phyloP scores from a whole-genome alignment of 2,888 invertebrate genomes.

The Entomobrya proxima region DNA sequence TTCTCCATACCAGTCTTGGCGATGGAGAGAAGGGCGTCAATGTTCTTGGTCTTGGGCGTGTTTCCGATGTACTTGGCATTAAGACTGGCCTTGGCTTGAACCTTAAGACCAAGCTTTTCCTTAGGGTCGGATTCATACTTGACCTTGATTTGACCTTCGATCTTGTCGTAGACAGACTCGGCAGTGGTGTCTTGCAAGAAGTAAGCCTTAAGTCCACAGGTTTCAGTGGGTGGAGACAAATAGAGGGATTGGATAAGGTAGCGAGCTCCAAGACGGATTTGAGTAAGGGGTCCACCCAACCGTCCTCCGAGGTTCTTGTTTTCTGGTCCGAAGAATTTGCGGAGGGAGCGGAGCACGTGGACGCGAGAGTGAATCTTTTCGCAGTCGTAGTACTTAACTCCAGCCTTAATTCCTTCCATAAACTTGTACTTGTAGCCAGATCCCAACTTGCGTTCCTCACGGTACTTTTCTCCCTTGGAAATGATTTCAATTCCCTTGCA shows the following conservation, averaged over 20 bases:
- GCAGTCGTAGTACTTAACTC: constrained; percentile 74
- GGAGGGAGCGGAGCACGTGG: constrained; percentile 71
- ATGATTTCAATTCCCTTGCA: constrained; percentile 70
- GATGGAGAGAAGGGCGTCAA: constrained; percentile 68
- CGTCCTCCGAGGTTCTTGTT: constrained; percentile 74
- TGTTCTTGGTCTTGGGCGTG: constrained; percentile 72
- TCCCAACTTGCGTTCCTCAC: constrained; percentile 73
- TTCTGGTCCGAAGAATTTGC: constrained; percentile 74
- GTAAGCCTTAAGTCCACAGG: constrained; percentile 74
- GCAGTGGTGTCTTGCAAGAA: constrained; percentile 72
- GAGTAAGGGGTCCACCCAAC: constrained; percentile 69
- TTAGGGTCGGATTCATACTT: constrained; percentile 72
- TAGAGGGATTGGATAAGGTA: constrained; percentile 72
- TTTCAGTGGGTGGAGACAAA: constrained; percentile 74
- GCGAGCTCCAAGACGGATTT: constrained; percentile 72
- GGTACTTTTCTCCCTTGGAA: constrained; percentile 73
- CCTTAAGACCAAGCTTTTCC: constrained; percentile 72
- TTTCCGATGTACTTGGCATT: constrained; percentile 72
- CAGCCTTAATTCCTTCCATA: constrained; percentile 73
- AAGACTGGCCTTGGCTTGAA: constrained; percentile 69
- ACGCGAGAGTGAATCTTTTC: constrained; percentile 73
- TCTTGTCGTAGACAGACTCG: constrained; percentile 70
- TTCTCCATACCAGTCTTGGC: constrained; percentile 71
- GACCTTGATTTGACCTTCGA: constrained; percentile 73
- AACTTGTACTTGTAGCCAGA: constrained; percentile 73